These are phyloP conservation scores for Phanerotoma sp. DNA, from an alignment of 2,888 invertebrate genomes.

Conservation along the genomic window DNA sequence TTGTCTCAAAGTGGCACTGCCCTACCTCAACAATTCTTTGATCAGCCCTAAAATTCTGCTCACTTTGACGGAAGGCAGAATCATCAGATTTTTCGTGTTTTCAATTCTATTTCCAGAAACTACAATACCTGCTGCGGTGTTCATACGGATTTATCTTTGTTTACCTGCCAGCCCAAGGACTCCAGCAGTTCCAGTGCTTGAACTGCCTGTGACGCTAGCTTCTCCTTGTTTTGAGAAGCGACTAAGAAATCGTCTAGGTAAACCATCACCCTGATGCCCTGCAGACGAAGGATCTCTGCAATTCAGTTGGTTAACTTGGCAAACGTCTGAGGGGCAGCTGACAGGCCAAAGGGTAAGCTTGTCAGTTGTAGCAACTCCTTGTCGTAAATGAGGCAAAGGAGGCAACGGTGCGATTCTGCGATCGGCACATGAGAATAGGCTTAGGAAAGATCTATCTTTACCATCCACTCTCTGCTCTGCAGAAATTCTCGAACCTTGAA, in stretches of 20 bases:
- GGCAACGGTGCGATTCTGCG: slow-evolving; percentile 28
- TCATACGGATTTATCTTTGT: neutral
- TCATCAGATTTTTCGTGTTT: neutral
- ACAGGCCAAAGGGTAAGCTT: slow-evolving; percentile 38
- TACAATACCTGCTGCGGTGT: neutral
- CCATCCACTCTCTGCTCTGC: slow-evolving; percentile 34
- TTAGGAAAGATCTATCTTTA: slow-evolving; percentile 29
- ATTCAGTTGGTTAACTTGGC: slow-evolving; percentile 36
- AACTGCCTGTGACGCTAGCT: slow-evolving; percentile 8
- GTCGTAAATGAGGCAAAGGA: slow-evolving; percentile 33
- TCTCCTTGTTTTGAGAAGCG: slow-evolving; percentile 28
- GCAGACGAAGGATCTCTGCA: slow-evolving; percentile 29
- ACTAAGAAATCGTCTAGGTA: slow-evolving; percentile 32
- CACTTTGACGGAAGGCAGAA: neutral
- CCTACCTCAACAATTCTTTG: neutral
- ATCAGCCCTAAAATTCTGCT: neutral
- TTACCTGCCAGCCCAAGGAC: too few species aligned
- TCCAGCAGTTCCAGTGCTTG: too few species aligned
- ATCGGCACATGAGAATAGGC: slow-evolving; percentile 30
- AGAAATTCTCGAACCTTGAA: slow-evolving; percentile 22
- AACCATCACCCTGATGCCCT: slow-evolving; percentile 25
- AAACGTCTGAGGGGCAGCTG: slow-evolving; percentile 37
- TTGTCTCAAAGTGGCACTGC: slow-evolving; percentile 15
- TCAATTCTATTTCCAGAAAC: neutral
- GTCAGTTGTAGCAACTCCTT: slow-evolving; percentile 36